Evolutionary conservation across 2,113 vertebrate species (phyloP).

Genomic region (Catharus fuscescens): DNA sequence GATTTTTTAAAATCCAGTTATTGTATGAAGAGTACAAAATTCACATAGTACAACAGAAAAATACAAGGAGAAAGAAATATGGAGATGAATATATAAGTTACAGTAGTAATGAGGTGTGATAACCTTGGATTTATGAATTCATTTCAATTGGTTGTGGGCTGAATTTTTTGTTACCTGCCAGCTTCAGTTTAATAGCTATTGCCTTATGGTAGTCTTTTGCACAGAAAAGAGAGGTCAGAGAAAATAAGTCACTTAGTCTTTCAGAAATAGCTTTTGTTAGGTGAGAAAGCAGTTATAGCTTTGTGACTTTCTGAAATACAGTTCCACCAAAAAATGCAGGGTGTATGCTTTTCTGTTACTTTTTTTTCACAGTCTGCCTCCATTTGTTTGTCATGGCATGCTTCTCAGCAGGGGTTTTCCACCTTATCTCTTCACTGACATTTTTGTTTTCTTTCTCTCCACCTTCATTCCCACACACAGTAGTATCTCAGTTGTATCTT

Average conservation of each 20-base stretch:
- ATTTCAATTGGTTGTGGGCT: not conserved
- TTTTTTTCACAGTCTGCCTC: not conserved
- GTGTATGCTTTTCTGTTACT: not conserved
- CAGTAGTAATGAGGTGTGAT: not conserved
- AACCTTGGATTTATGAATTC: not conserved
- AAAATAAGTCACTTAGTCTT: slow-evolving; percentile 10
- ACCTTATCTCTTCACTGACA: not conserved
- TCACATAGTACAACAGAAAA: not conserved
- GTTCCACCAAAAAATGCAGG: not conserved
- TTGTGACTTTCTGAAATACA: not conserved
- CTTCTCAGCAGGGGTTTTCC: not conserved
- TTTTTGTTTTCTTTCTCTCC: slow-evolving; percentile 11
- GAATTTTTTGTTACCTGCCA: not conserved
- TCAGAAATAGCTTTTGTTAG: slow-evolving; percentile 4
- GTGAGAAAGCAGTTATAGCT: not conserved
- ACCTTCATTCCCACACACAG: not conserved
- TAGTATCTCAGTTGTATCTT: not conserved
- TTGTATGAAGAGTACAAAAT: not conserved
- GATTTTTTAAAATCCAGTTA: not conserved
- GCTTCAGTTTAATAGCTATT: not conserved
- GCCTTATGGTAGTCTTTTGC: not conserved
- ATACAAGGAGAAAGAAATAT: not conserved
- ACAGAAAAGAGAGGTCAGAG: not conserved
- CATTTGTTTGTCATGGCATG: slow-evolving; percentile 13
- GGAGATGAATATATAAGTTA: not conserved